A percentile compares a stretch with the other conserved stretches of the same genome.
Conservation (phyloP, 1,140 invertebrate species). For the Littorina saxatilis region DNA sequence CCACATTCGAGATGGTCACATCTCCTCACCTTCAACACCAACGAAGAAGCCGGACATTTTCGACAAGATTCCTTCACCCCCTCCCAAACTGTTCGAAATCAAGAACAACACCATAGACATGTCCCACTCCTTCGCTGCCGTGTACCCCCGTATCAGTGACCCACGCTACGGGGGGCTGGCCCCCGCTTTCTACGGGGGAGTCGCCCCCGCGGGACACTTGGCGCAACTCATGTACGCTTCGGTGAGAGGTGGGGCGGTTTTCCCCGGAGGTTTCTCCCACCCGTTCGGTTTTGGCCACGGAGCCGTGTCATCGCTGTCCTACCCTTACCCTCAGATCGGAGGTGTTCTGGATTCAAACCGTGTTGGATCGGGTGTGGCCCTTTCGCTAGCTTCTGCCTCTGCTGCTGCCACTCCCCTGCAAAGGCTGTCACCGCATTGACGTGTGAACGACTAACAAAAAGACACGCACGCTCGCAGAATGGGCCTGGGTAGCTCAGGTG, state of each 20-base stretch:
- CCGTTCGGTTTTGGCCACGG: conserved; percentile 5
- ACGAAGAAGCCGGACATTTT: conserved; percentile 64
- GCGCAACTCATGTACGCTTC: conserved; percentile 45
- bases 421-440: not conserved
- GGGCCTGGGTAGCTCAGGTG: too few species aligned
- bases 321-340: not conserved
- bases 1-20: not conserved
- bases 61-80: conserved; percentile 72
- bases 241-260: conserved; percentile 23
- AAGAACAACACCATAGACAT: conserved; percentile 40
- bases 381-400: not conserved
- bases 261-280: conserved; percentile 35
- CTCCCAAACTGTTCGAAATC: conserved; percentile 70
- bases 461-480: too few species aligned
- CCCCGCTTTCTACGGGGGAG: conserved; percentile 9
- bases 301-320: not conserved
- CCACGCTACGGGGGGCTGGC: conserved; percentile 27
- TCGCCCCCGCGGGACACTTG: conserved; percentile 27
- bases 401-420: not conserved
- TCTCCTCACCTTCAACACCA: not conserved
- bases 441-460: too few species aligned
- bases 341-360: too few species aligned
- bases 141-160: conserved; percentile 54
- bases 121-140: conserved; percentile 50
- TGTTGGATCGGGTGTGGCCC: not conserved